Evolutionary conservation across 2,888 invertebrate species (phyloP), one percentile per base, ranked within the genome.

Genomic region (Scaptomyza reducta): DNA sequence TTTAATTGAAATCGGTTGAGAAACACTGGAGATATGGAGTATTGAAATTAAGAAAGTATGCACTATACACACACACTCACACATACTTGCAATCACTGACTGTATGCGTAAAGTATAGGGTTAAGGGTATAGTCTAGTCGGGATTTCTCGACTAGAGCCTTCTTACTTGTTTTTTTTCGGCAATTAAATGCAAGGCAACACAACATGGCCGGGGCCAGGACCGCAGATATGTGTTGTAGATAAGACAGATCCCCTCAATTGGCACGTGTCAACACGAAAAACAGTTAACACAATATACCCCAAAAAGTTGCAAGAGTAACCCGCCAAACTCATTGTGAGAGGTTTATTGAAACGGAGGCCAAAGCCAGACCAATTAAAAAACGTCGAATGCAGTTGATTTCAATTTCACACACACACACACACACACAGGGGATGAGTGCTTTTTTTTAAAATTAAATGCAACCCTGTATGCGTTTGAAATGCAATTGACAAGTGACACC

Each of bases 171-270:
- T 33, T 13, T 16, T 2, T 27, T 27, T 58, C 35, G 77, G 63
- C 74, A 74, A 74, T 75, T 77, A 75, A 77, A 69, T 75, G 78
- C 78, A 75, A 1, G 31, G 1, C 31, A 31, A 31, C 10, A 6
- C 27, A 31, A 62, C 66, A 66, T 22, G 22, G 22, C 22, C 22
- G 16, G 14, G 53, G 50, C 63, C 62, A 56, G 29, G 64, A 51
- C 51, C 38, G 44, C 61, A 60, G 69, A 74, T 73, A 62, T 56
- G 55, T 73, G 40, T 53, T 59, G 56, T 60, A 25, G 64, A 77
- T 77, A 74, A 75, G 68, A 58, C 27, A 18, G n/a, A 47, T 38
- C 18, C 31, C 31, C 31, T 10, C 31, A 18, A 14, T 18, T 45
- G 78, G 55, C 74, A 78, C 74, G 79, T 78, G 75, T 60, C 74